Evolutionary conservation across 2,113 vertebrate genomes (phyloP), one percentile per base, ranked within the genome.

Genomic region (Pan paniscus): DNA sequence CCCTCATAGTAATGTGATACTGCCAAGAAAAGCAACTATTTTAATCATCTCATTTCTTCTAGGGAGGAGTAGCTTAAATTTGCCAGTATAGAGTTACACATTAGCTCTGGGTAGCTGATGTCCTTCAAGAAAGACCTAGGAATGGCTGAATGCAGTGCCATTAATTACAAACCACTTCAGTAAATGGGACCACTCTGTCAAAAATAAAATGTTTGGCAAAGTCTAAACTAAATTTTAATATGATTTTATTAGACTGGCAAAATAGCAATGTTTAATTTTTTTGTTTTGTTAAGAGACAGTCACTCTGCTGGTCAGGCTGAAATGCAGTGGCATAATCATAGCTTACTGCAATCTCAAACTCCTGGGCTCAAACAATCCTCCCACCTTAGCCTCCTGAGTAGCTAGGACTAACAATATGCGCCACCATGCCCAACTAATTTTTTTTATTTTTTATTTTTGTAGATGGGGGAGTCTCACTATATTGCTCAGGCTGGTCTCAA

Each of bases 161-260:
- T 59, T 91, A 88, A 64, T 72, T 67, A 94, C 14, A 86, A 96
- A 94, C 30, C 3, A 85, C 18, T 38, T 90, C 43, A 85, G 22
- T 75, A 90, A 88, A 85, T 23, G 32, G 32, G 2, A 84, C 25
- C 6, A 78, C 23, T 61, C 50, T 67, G 35, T 57, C 48, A 93
- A 86, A 43, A 96, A 90, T 13, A 95, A 82, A 96, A 94, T 27
- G 11, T 75, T 87, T 84, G 87, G 89, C 32, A 84, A 96, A 96
- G 93, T 52, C 61, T 88, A 97, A 89, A 89, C 7, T 12, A 86
- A 90, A 94, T 73, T 67, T 92, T 94, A 92, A 82, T 48, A 94
- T 48, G 72, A 96, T 90, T 95, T 84, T 35, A 96, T 20, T 88
- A 88, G 25, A 84, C 27, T 88, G 59, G 35, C 35, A 93, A 95